Base-by-base conservation (phyloP, 1,140 invertebrate species). In the Coelopa frigida region DNA sequence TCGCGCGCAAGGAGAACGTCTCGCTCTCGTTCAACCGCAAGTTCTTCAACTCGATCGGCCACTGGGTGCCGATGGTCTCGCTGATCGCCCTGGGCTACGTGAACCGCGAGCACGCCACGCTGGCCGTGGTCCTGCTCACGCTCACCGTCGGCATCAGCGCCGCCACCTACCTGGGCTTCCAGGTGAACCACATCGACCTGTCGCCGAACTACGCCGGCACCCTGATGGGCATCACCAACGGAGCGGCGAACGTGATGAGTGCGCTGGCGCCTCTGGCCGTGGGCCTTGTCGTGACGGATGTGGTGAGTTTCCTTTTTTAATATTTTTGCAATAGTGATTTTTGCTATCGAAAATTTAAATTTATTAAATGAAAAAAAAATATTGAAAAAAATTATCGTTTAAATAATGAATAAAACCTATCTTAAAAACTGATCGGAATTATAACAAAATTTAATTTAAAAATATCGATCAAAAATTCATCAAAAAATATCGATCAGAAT, bases 121-220 rank as follows among this genome's bases (percentile, higher is more conserved):
- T 78, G 14, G 80, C 83, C 0, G 75, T 85, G 1, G 59, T 56
- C 0, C 63, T 88, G 29, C 68, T 88, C 0, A 76, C 82, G 0
- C 47, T 84, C 0, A 83, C 87, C 1, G 85, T 91, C 10, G 82
- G 85, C 2, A 72, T 86, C 2, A 89, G 89, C 51, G 83, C 86
- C 5, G 82, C 84, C 18, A 77, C 82, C 38, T 86, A 82, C 52
- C 78, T 84, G 41, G 89, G 88, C 11, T 76, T 75, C 53, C 71
- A 81, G 57, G 75, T 82, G 15, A 83, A 83, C 52, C 81, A 85
- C 45, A 78, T 87, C 51, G 85, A 88, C 67, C 75, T 88, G 52
- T 78, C 84, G 7, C 85, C 86, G 0, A 86, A 87, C 59, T 87
- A 82, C 58, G 80, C 82, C 2, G 86, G 86, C 23, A 81, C 81